These are phyloP conservation scores for Noctua janthina DNA, from an alignment of 2,888 invertebrate species.

Conservation along the genomic window DNA sequence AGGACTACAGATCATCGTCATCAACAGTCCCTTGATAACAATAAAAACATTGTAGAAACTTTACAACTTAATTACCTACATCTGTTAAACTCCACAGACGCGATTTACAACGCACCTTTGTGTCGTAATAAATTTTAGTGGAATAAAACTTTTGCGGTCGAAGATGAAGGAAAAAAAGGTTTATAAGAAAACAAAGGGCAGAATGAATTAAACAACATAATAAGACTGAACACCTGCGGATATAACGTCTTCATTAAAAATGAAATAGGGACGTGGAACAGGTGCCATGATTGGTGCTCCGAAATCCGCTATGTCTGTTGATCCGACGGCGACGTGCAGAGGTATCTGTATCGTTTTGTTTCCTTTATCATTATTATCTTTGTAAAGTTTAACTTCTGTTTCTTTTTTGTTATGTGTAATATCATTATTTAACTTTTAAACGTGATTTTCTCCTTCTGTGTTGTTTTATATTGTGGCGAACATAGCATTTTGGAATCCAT, in stretches of 20 bases:
- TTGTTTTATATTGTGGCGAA: neutral
- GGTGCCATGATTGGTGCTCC: constrained; percentile 83
- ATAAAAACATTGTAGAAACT: constrained; percentile 84
- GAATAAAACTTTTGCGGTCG: constrained; percentile 85
- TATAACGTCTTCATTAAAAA: constrained; percentile 88
- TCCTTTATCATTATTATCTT: constrained; percentile 38
- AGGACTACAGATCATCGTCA: constrained; percentile 70
- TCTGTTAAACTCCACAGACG: constrained; percentile 85
- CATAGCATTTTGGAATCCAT: neutral
- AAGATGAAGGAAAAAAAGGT: constrained; percentile 72
- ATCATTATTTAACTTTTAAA: neutral
- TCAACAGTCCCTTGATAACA: constrained; percentile 77
- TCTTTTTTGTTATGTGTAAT: constrained; percentile 16
- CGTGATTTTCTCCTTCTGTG: neutral
- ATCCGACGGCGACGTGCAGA: constrained; percentile 24
- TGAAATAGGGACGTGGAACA: constrained; percentile 80
- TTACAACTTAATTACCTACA: constrained; percentile 89
- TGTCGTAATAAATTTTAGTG: constrained; percentile 84
- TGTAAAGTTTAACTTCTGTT: constrained; percentile 26
- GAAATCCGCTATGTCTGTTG: constrained; percentile 66
- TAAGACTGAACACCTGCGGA: constrained; percentile 87
- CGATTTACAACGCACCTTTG: constrained; percentile 88
- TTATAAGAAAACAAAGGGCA: constrained; percentile 88
- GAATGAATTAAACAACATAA: constrained; percentile 89
- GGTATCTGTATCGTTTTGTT: constrained; percentile 39